A percentile compares a stretch with the other conserved stretches of the same genome.
These are phyloP conservation scores for Ostrea edulis DNA, from an alignment of 1,140 invertebrate genomes.

Conservation along the genomic window DNA sequence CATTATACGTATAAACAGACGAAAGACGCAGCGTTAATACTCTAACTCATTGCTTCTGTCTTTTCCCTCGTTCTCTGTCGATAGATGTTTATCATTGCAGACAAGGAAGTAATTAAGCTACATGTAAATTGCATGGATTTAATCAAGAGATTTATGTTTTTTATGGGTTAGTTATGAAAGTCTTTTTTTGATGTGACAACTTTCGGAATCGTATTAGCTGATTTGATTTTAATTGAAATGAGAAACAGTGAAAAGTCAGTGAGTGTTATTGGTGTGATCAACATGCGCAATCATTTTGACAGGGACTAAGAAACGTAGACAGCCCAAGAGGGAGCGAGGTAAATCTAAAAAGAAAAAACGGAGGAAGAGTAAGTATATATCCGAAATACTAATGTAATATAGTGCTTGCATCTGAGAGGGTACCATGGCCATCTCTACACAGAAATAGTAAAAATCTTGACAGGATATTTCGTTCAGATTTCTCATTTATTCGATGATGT, in stretches of 20 bases:
- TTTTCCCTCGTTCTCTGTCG: constrained; percentile 12
- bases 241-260: background rate
- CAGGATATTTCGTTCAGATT: background rate
- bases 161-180: background rate
- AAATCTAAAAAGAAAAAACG: constrained; percentile 6
- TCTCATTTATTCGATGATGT: background rate
- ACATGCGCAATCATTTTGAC: constrained; percentile 19
- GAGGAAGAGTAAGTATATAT: constrained; percentile 32
- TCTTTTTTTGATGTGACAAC: background rate
- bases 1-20: background rate
- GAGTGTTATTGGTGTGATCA: background rate
- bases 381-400: background rate
- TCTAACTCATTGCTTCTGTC: background rate
- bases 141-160: background rate
- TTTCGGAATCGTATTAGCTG: background rate
- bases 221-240: background rate
- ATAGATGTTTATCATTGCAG: background rate
- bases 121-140: background rate
- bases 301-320: constrained; percentile 29
- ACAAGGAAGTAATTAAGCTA: background rate
- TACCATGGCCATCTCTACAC: background rate
- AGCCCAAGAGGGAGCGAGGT: background rate
- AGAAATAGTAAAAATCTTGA: background rate
- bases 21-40: background rate
- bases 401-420: background rate